Evolutionary conservation across 1,140 invertebrate species (phyloP).

Genomic region (Euura saliciscinereae): DNA sequence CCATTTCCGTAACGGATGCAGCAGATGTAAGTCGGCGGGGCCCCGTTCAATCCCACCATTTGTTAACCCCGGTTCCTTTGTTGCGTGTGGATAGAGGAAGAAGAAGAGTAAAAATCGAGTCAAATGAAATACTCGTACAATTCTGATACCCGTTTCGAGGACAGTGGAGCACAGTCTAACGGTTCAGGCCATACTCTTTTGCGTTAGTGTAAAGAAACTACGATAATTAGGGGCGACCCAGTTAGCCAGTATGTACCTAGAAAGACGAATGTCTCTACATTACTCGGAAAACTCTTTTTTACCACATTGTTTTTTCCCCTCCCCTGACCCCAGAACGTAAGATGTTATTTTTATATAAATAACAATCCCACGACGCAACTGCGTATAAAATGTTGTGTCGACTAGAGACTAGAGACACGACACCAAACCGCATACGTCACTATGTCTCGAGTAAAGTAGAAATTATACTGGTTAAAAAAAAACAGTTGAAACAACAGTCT

Average conservation of each 20-base stretch:
- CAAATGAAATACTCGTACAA: not conserved
- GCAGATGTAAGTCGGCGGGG: not conserved
- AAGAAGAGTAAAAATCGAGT: not conserved
- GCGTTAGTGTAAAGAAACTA: not conserved
- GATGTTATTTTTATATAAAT: not conserved
- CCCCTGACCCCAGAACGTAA: too few species aligned
- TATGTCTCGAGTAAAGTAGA: not conserved
- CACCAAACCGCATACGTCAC: not conserved
- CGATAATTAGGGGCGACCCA: not conserved
- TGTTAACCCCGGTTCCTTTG: not conserved
- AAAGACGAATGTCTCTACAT: not conserved
- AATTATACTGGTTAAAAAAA: too few species aligned
- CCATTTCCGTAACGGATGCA: not conserved
- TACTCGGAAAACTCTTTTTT: too few species aligned
- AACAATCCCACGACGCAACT: not conserved
- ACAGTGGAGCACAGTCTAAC: not conserved
- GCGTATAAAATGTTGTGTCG: too few species aligned
- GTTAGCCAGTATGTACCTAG: not conserved
- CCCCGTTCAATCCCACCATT: not conserved
- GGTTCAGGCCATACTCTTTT: not conserved
- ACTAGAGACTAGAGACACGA: not conserved
- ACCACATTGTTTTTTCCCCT: not conserved
- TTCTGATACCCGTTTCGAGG: constrained; percentile 1
- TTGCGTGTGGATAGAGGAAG: not conserved
- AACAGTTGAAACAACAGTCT: not conserved